A percentile compares a stretch with the other conserved stretches of the same genome.
Conservation (phyloP, 2,797 vertebrate genomes). For the Jordanella pulchra region DNA sequence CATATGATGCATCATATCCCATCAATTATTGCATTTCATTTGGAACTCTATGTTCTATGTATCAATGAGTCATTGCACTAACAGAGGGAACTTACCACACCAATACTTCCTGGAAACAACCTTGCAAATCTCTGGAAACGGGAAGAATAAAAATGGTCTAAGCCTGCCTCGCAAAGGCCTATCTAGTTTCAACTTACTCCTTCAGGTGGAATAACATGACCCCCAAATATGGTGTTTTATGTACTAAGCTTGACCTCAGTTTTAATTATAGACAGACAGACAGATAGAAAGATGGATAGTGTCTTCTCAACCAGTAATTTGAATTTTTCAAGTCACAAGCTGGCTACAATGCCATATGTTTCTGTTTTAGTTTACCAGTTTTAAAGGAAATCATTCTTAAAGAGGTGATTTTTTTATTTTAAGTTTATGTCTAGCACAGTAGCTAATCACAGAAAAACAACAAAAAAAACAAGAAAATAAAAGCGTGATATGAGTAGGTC, state of each 20-base stretch:
- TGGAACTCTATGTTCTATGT: constrained; percentile 65
- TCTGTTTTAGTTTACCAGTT: not conserved
- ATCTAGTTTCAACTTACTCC: not conserved
- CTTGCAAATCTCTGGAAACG: constrained; percentile 15
- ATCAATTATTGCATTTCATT: constrained; percentile 51
- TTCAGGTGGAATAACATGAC: too few relatives aligned
- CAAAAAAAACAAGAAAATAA: not conserved
- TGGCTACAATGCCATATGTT: not conserved
- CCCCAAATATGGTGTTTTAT: too few relatives aligned
- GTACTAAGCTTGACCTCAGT: too few relatives aligned
- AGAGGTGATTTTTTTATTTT: not conserved
- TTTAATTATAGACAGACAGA: too few relatives aligned
- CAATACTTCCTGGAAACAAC: constrained; percentile 57
- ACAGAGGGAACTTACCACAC: constrained; percentile 61
- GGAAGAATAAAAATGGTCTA: constrained; percentile 13
- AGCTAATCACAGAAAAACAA: not conserved
- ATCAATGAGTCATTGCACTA: constrained; percentile 63
- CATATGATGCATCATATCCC: constrained; percentile 66
- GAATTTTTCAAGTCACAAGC: not conserved
- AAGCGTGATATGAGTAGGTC: not conserved
- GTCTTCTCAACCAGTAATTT: too few relatives aligned
- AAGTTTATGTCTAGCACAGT: not conserved
- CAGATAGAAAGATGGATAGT: too few relatives aligned
- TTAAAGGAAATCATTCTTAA: not conserved
- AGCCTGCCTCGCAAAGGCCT: not conserved